Percentiles rank a stretch among this genome's conserved stretches.
phyloP scores from a whole-genome alignment of 2,888 invertebrate species.

The Chironomus riparius region DNA sequence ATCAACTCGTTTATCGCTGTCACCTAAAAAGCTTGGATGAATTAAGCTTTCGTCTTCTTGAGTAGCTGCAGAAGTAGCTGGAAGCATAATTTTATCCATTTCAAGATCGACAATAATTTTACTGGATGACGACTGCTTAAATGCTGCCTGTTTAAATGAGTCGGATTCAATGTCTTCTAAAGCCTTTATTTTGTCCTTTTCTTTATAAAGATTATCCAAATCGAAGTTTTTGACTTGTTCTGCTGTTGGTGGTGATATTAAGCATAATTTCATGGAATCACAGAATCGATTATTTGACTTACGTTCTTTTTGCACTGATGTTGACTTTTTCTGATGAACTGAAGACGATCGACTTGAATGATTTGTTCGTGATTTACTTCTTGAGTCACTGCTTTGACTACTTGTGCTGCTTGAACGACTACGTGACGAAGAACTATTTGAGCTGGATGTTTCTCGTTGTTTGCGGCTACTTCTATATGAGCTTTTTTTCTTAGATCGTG shows the following conservation, averaged over 20 bases:
- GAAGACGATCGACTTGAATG: not conserved
- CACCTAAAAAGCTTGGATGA: constrained; percentile 8
- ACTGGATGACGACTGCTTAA: not conserved
- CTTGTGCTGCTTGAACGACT: not conserved
- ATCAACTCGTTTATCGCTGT: not conserved
- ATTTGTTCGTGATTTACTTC: not conserved
- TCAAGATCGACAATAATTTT: constrained; percentile 7
- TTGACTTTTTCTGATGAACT: too few species aligned
- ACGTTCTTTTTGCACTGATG: too few species aligned
- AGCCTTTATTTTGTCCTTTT: not conserved
- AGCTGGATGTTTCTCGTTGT: not conserved
- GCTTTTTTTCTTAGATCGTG: not conserved
- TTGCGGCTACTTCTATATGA: not conserved
- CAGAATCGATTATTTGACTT: too few species aligned
- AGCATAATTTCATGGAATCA: too few species aligned
- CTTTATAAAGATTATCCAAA: not conserved
- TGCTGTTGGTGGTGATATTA: not conserved
- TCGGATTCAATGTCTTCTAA: not conserved
- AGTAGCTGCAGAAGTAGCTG: not conserved
- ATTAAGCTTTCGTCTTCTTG: constrained; percentile 4
- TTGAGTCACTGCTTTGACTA: not conserved
- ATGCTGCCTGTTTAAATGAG: not conserved
- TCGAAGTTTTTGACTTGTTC: not conserved
- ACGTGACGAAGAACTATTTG: not conserved
- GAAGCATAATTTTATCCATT: constrained; percentile 2